Evolutionary conservation across 2,113 vertebrate genomes (phyloP).

Genomic region (Lonchura striata): DNA sequence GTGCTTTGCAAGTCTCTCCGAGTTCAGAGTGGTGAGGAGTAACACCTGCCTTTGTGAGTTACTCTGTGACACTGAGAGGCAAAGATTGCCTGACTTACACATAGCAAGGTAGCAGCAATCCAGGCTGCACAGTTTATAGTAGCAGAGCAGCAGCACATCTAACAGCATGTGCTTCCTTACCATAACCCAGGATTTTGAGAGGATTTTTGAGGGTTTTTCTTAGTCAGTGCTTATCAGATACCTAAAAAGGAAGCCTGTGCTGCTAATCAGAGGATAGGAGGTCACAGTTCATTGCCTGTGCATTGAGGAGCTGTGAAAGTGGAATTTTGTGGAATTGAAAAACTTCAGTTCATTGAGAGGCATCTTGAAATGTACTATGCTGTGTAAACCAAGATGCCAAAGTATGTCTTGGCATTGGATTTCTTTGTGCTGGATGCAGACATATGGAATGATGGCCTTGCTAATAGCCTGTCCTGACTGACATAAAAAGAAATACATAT

Average conservation of each 20-base stretch:
- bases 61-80: background rate
- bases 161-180: background rate
- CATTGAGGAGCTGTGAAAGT: background rate
- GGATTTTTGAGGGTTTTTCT: background rate
- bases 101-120: background rate
- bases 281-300: background rate
- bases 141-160: background rate
- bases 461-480: background rate
- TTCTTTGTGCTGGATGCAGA: background rate
- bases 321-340: background rate
- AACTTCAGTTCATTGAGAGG: background rate
- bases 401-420: background rate
- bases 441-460: background rate
- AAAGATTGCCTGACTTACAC: background rate
- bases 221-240: background rate
- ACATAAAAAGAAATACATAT: background rate
- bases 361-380: background rate
- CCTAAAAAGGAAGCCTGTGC: background rate
- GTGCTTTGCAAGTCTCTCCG: background rate
- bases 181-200: background rate
- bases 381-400: background rate
- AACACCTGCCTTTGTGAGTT: background rate
- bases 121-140: background rate
- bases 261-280: background rate
- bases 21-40: background rate